Evolutionary conservation across 1,140 invertebrate species (phyloP), one percentile per base, ranked within the genome.

Genomic region (Mylabris phalerata): DNA sequence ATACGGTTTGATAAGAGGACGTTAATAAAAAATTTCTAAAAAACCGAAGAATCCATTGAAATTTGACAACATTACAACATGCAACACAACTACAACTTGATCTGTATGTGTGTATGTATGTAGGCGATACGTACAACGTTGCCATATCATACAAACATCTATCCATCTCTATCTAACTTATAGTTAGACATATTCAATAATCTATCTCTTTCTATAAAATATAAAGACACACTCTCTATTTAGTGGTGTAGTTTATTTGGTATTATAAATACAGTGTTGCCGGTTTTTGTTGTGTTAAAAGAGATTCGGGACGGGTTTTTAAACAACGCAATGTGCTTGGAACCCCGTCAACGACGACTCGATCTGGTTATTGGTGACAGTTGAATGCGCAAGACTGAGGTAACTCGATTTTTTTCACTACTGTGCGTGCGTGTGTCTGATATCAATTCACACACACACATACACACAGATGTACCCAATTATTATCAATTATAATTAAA

Each of bases 51-150:
- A 19, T 19, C 19, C 19, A 19, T 19, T 43, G 51, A 49, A 67
- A 64, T 64, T 60, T 39, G 26, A 46, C 62, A 67, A 66, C 70
- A 69, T 71, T 71, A 66, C 69, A 69, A 70, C 68, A 70, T 66
- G 63, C 60, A 65, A 59, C 67, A 64, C 63, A 66, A 32, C 27
- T 7, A 32, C 4, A 4, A 32, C 0, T 7, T 5, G 4, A 5
- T 5, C 32, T 32, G 59, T 51, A 67, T 68, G 66, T 67, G 59
- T 71, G 61, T 70, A 71, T 71, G 61, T 70, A 71, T 71, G 70
- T 71, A 71, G 70, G 70, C 68, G 67, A 71, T 63, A 32, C 1
- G 62, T 19, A 19, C 70, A 57, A 42, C 55, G 68, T 71, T 70
- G 68, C 58, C 68, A 62, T 58, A 39, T 61, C 32, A 32, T 32